Conservation (phyloP, 2,888 invertebrate species). For the Eristalinus aeneus region DNA sequence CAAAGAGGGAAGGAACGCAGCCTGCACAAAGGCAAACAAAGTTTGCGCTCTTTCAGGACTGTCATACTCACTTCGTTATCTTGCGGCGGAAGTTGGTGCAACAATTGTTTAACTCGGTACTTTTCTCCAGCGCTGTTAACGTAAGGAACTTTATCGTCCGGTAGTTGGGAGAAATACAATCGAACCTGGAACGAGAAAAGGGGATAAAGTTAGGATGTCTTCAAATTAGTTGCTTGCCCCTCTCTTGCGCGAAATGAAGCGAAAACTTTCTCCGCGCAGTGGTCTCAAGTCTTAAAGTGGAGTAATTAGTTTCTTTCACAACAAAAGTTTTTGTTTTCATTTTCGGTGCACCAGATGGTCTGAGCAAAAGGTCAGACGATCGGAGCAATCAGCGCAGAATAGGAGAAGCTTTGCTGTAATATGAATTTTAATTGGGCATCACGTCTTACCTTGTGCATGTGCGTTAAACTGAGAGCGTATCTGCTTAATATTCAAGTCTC, state of each 20-base stretch:
- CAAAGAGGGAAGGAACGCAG: constrained; percentile 73
- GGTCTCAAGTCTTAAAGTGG: constrained; percentile 42
- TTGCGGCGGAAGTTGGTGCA: constrained; percentile 98
- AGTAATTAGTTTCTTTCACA: constrained; percentile 60
- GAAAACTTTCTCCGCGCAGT: constrained; percentile 61
- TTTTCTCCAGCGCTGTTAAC: constrained; percentile 97
- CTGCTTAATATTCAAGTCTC: neutral
- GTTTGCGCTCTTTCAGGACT: constrained; percentile 48
- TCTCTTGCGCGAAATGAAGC: constrained; percentile 55
- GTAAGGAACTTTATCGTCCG: constrained; percentile 98
- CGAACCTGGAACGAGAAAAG: constrained; percentile 89
- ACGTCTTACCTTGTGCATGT: neutral
- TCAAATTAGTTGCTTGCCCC: constrained; percentile 54
- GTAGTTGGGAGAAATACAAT: constrained; percentile 96
- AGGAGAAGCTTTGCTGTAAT: constrained; percentile 16
- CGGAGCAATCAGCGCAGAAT: constrained; percentile 46
- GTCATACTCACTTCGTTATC: constrained; percentile 89
- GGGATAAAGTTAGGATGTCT: constrained; percentile 49
- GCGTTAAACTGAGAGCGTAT: constrained; percentile 18
- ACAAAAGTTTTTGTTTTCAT: constrained; percentile 16
- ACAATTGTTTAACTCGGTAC: constrained; percentile 95
- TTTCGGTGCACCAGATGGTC: neutral
- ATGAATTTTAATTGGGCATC: neutral
- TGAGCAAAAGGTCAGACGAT: constrained; percentile 8
- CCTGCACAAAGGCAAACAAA: constrained; percentile 50